phyloP scores from a whole-genome alignment of 2,113 vertebrate species.

The Cyanoderma ruficeps region DNA sequence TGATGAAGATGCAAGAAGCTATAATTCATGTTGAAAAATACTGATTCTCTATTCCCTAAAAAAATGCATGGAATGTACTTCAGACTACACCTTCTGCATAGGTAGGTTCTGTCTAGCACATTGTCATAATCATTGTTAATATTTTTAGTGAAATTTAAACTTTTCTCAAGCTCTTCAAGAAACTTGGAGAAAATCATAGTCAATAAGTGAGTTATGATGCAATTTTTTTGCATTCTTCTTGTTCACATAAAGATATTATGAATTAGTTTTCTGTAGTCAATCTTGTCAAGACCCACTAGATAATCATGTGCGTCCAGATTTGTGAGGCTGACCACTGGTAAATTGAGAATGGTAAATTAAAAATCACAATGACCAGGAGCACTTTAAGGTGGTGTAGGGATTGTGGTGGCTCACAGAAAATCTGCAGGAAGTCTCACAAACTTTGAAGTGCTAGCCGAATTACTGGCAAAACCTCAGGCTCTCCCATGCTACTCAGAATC shows the following conservation, averaged over 20 bases:
- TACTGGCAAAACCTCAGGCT: not conserved
- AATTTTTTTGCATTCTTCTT: not conserved
- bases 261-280: not conserved
- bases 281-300: not conserved
- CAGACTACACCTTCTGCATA: not conserved
- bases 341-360: not conserved
- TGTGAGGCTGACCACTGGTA: not conserved
- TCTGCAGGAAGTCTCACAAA: not conserved
- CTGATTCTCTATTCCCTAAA: not conserved
- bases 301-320: not conserved
- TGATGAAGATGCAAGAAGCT: not conserved
- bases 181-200: not conserved
- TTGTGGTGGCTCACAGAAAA: not conserved
- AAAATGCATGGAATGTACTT: not conserved
- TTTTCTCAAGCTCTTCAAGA: not conserved
- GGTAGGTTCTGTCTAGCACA: not conserved
- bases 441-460: constrained; percentile 31
- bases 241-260: not conserved
- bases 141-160: not conserved
- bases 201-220: not conserved
- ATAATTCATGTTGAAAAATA: not conserved
- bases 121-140: not conserved
- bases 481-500: not conserved
- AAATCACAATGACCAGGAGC: not conserved
- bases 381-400: not conserved